Evolutionary conservation across 1,140 invertebrate genomes (phyloP).

Genomic region (Trialeurodes vaporariorum): DNA sequence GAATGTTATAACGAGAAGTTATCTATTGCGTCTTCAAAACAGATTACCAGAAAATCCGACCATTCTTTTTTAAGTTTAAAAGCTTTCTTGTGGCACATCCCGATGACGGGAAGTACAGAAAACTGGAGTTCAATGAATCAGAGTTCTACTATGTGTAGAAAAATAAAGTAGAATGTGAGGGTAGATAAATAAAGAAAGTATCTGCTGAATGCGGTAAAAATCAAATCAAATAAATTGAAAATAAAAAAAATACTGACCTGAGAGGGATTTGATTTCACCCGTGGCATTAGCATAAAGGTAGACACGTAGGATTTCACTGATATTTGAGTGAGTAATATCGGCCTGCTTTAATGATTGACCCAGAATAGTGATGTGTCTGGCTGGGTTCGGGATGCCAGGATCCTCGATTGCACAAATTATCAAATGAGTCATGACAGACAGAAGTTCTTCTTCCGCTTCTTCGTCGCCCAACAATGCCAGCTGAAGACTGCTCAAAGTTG

Average conservation of each 20-base stretch:
- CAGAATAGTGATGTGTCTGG: constrained; percentile 70
- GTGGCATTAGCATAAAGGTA: constrained; percentile 78
- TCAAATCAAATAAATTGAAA: too few relatives aligned
- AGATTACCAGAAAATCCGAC: too few relatives aligned
- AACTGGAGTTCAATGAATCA: too few relatives aligned
- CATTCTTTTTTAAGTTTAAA: too few relatives aligned
- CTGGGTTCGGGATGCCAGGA: constrained; percentile 82
- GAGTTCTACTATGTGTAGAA: too few relatives aligned
- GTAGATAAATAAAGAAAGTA: too few relatives aligned
- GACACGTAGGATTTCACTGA: constrained; percentile 85
- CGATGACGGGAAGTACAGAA: too few relatives aligned
- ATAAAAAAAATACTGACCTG: constrained; percentile 37
- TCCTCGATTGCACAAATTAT: constrained; percentile 87
- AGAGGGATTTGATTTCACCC: constrained; percentile 68
- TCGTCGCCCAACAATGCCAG: constrained; percentile 65
- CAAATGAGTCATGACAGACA: constrained; percentile 79
- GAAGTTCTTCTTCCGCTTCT: constrained; percentile 73
- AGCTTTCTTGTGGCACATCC: too few relatives aligned
- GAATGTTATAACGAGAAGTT: too few relatives aligned
- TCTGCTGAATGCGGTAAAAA: too few relatives aligned
- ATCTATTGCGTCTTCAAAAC: too few relatives aligned
- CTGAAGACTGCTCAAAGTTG: constrained; percentile 74
- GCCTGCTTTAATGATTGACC: constrained; percentile 84
- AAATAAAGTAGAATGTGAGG: too few relatives aligned
- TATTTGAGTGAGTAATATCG: constrained; percentile 78